A percentile compares a stretch with the other conserved stretches of the same genome.
These are phyloP conservation scores for Gila robusta DNA, from an alignment of 2,797 vertebrate genomes.

Conservation along the genomic window DNA sequence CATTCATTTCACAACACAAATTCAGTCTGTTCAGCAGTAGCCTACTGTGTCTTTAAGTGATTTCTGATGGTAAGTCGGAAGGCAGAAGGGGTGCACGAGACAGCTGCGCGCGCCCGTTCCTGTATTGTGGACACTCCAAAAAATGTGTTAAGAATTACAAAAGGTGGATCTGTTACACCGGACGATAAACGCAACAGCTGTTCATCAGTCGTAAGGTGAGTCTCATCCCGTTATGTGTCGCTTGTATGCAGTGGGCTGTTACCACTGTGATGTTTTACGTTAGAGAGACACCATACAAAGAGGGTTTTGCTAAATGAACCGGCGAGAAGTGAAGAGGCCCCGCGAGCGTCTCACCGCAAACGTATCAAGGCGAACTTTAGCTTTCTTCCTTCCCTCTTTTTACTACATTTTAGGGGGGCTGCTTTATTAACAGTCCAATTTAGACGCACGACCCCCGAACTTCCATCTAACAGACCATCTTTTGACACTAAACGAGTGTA, in stretches of 20 bases:
- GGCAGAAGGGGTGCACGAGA: conserved; percentile 46
- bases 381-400: background rate
- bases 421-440: background rate
- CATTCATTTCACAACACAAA: background rate
- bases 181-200: conserved; percentile 1
- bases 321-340: conserved; percentile 79
- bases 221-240: background rate
- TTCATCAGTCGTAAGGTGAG: conserved; percentile 42
- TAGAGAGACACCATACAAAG: conserved; percentile 73
- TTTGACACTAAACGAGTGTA: background rate
- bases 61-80: conserved; percentile 62
- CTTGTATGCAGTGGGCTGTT: background rate
- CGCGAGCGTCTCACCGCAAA: conserved; percentile 70
- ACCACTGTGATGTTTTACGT: background rate
- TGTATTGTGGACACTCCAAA: conserved; percentile 55
- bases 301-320: conserved; percentile 78
- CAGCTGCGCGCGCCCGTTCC: conserved; percentile 59
- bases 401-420: background rate
- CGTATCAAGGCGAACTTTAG: conserved; percentile 64
- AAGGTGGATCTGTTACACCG: conserved; percentile 29
- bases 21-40: background rate
- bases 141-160: conserved; percentile 50
- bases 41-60: conserved; percentile 66
- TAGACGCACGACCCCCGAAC: background rate
- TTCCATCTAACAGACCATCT: background rate